Evolutionary conservation across 92 coral and sea anemone genomes (phyloP).

Genomic region (Parazoanthus swiftii): DNA sequence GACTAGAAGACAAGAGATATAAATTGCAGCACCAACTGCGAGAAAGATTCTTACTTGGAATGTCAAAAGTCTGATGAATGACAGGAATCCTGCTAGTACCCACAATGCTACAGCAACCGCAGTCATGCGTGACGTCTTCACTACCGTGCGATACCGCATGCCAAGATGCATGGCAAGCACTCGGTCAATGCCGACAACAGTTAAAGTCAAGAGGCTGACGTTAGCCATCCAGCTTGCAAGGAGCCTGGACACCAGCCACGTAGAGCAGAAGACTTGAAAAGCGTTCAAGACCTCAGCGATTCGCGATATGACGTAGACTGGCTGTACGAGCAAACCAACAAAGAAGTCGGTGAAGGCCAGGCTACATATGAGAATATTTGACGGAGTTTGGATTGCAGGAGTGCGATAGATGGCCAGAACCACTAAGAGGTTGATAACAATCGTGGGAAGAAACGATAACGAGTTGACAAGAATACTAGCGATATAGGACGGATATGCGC

Average conservation of each 20-base stretch:
- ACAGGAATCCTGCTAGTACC: slow-evolving; percentile 38
- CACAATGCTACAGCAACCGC: slow-evolving; percentile 34
- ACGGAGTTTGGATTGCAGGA: slow-evolving; percentile 47
- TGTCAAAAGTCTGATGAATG: slow-evolving; percentile 48
- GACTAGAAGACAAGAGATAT: slow-evolving; percentile 39
- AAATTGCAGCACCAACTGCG: slow-evolving; percentile 39
- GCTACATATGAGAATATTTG: slow-evolving; percentile 58
- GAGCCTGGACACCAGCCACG: slow-evolving; percentile 51
- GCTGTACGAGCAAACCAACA: slow-evolving; percentile 55
- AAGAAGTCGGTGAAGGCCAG: slow-evolving; percentile 54
- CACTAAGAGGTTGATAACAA: slow-evolving; percentile 6
- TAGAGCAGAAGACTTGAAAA: slow-evolving; percentile 46
- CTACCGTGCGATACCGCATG: slow-evolving; percentile 44
- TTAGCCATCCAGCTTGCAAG: slow-evolving; percentile 56
- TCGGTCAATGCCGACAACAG: slow-evolving; percentile 57
- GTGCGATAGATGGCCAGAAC: slow-evolving; percentile 19
- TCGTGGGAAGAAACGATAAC: slow-evolving; percentile 23
- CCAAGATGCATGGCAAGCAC: slow-evolving; percentile 55
- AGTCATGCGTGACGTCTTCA: slow-evolving; percentile 41
- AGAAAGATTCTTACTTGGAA: slow-evolving; percentile 48
- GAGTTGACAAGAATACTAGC: slow-evolving; percentile 32
- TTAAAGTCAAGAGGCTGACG: slow-evolving; percentile 47
- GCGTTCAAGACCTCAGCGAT: slow-evolving; percentile 32
- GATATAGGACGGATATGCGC: slow-evolving; percentile 34
- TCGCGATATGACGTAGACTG: slow-evolving; percentile 48